Conservation (phyloP, 1,140 invertebrate genomes). For the Scylla paramamosain region DNA sequence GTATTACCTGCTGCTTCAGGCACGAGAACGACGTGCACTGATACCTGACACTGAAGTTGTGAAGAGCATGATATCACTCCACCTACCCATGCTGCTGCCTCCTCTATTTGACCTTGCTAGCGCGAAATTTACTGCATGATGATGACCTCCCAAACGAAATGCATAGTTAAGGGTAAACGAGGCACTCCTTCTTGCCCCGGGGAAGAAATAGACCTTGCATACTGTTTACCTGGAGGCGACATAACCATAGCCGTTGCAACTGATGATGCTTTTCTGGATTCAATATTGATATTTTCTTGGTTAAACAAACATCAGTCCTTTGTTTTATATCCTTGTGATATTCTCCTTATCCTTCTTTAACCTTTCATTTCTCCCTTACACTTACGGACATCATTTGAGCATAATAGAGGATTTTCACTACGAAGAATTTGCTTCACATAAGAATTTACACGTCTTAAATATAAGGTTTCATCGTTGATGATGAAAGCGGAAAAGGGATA, state of each 20-base stretch:
- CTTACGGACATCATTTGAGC: no score
- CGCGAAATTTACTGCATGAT: background rate
- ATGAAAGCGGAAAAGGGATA: conserved; percentile 1
- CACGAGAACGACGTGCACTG: background rate
- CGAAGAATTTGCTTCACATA: no score
- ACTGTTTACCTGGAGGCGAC: background rate
- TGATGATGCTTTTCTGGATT: no score
- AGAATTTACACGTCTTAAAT: background rate
- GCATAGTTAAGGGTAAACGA: background rate
- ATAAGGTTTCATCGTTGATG: background rate
- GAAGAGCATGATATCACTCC: background rate
- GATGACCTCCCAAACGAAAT: background rate
- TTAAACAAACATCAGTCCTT: background rate
- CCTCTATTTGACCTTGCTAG: background rate
- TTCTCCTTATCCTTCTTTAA: no score
- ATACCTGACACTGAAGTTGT: background rate
- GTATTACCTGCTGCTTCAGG: background rate
- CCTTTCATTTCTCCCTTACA: no score
- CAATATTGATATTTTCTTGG: background rate
- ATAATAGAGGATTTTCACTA: no score
- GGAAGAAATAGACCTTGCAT: background rate
- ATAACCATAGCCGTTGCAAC: background rate
- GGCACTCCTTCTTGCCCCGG: background rate
- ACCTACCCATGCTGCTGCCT: background rate
- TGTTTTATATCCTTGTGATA: no score